Percentiles rank a stretch among this genome's conserved stretches.
Evolutionary conservation across 2,113 vertebrate species (phyloP).

Genomic region (Anthoscopus minutus): DNA sequence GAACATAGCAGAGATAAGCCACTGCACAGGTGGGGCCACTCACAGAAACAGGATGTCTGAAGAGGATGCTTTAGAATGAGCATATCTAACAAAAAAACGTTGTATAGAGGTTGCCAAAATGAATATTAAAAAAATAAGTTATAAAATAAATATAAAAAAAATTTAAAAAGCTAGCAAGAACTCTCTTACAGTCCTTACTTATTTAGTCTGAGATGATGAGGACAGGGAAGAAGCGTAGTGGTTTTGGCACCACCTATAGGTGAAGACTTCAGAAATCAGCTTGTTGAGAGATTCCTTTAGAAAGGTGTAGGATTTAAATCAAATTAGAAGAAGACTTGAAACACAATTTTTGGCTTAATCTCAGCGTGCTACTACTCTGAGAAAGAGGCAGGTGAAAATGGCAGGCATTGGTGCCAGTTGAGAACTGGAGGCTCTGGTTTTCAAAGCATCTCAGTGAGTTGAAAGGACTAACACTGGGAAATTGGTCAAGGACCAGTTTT

Average conservation of each 20-base stretch:
- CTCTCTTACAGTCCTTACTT: neutral
- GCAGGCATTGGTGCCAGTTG: neutral
- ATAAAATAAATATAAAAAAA: no score
- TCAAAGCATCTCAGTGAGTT: neutral
- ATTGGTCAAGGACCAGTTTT: neutral
- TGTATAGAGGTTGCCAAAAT: neutral
- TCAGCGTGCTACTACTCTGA: neutral
- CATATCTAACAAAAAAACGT: neutral
- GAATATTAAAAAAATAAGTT: no score
- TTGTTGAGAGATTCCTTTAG: neutral
- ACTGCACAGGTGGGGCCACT: neutral
- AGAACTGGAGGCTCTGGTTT: neutral
- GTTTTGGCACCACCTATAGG: neutral
- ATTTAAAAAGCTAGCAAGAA: neutral
- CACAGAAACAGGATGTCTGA: neutral
- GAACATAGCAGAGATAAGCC: neutral
- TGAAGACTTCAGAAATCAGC: neutral
- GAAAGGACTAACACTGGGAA: neutral
- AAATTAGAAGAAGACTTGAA: neutral
- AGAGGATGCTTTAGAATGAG: neutral
- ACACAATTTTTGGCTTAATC: neutral
- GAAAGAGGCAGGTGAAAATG: neutral
- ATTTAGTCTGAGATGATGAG: neutral
- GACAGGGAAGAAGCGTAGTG: neutral
- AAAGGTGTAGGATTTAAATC: neutral